Percentiles rank a stretch among this genome's conserved stretches.
Conservation (phyloP, 2,888 invertebrate species). For the Onchidella celtica region DNA sequence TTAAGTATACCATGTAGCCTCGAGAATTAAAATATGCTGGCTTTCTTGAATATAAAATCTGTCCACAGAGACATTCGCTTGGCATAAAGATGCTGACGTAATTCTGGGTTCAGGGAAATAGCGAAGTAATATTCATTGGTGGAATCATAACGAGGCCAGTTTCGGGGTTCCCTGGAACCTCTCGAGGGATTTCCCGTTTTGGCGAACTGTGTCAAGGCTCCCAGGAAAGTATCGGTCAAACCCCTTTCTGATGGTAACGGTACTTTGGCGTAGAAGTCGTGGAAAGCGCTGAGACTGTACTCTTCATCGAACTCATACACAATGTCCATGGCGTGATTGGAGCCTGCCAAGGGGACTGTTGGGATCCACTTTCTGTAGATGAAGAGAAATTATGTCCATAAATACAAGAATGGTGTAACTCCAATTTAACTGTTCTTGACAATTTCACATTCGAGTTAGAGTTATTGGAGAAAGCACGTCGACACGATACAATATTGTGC, state of each 20-base stretch:
- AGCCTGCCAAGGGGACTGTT: not conserved
- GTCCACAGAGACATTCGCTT: conserved; percentile 31
- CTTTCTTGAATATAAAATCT: conserved; percentile 5
- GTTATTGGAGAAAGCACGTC: no score
- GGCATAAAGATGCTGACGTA: not conserved
- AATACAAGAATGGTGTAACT: no score
- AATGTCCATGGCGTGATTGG: conserved; percentile 22
- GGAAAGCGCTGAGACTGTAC: not conserved
- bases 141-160: conserved; percentile 27
- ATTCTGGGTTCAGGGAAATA: not conserved
- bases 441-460: no score
- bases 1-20: no score
- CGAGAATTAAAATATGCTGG: no score
- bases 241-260: not conserved
- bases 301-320: conserved; percentile 22
- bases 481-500: no score
- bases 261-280: not conserved
- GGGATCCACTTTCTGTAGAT: no score
- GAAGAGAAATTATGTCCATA: no score
- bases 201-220: conserved; percentile 19
- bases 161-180: not conserved
- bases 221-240: not conserved
- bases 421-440: no score
- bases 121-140: conserved; percentile 16
- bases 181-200: conserved; percentile 24